Evolutionary conservation across 2,888 invertebrate species (phyloP).

Genomic region (Eupithecia centaureata): DNA sequence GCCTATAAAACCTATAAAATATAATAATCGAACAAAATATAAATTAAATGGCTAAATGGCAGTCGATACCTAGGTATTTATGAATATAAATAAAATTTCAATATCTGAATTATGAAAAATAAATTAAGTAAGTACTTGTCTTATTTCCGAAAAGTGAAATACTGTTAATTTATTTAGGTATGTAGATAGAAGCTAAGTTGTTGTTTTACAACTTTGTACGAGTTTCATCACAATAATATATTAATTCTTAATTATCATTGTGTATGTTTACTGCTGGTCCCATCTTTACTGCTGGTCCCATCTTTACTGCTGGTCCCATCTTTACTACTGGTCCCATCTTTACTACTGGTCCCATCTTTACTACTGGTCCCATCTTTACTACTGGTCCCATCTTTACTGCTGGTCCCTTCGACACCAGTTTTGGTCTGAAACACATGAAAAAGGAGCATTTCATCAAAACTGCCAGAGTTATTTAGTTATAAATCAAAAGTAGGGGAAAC

Average conservation of each 20-base stretch:
- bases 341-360: background rate
- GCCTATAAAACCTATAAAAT: background rate
- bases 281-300: background rate
- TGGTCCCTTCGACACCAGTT: background rate
- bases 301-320: background rate
- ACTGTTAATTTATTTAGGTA: background rate
- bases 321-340: too few relatives aligned
- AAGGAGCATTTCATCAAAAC: background rate
- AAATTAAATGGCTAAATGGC: background rate
- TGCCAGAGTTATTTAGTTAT: background rate
- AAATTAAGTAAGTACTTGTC: background rate
- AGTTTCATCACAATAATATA: background rate
- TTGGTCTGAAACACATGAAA: background rate
- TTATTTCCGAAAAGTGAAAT: background rate
- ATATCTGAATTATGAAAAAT: background rate
- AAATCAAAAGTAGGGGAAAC: too few relatives aligned
- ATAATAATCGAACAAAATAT: background rate
- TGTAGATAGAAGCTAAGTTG: background rate
- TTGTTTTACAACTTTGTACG: background rate
- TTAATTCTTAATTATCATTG: background rate
- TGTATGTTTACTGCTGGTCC: background rate
- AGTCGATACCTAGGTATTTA: background rate
- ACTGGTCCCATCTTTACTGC: background rate
- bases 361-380: background rate
- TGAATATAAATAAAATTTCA: background rate